Evolutionary conservation across 2,797 vertebrate species (phyloP).

Genomic region (Buphagus erythrorhynchus): DNA sequence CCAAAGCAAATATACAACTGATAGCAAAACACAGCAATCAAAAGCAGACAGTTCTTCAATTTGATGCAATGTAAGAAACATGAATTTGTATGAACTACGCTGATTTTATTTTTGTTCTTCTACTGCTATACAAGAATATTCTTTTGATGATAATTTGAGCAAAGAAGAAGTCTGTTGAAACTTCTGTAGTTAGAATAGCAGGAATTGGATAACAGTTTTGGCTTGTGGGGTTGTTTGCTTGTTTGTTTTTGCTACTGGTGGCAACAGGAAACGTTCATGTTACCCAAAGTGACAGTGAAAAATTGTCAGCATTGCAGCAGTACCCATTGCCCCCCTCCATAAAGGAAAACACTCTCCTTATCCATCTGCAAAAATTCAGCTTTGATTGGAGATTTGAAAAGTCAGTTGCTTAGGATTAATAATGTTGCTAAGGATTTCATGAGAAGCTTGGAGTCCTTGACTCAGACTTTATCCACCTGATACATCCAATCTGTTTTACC

Average conservation of each 20-base stretch:
- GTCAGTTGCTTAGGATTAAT: neutral
- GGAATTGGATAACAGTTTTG: neutral
- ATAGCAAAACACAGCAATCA: conserved; percentile 64
- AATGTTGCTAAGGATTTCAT: neutral
- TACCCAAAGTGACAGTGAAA: neutral
- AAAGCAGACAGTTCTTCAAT: conserved; percentile 44
- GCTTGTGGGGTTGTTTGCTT: neutral
- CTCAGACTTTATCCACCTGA: neutral
- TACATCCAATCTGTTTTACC: neutral
- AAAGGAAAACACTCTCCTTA: neutral
- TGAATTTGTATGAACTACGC: neutral
- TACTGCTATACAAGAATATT: neutral
- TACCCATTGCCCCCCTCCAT: neutral
- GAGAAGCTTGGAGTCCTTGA: neutral
- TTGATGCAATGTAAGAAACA: conserved; percentile 44
- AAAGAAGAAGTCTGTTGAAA: conserved; percentile 21
- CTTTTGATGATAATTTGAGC: conserved; percentile 23
- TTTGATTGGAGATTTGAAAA: neutral
- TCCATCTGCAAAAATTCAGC: neutral
- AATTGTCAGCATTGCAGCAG: neutral
- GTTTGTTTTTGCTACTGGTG: neutral
- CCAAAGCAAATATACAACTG: conserved; percentile 40
- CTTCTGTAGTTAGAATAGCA: neutral
- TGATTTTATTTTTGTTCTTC: conserved; percentile 44
- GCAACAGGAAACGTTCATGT: neutral